These are phyloP conservation scores for Pentalonia nigronervosa DNA, from an alignment of 1,140 invertebrate genomes.

Conservation along the genomic window DNA sequence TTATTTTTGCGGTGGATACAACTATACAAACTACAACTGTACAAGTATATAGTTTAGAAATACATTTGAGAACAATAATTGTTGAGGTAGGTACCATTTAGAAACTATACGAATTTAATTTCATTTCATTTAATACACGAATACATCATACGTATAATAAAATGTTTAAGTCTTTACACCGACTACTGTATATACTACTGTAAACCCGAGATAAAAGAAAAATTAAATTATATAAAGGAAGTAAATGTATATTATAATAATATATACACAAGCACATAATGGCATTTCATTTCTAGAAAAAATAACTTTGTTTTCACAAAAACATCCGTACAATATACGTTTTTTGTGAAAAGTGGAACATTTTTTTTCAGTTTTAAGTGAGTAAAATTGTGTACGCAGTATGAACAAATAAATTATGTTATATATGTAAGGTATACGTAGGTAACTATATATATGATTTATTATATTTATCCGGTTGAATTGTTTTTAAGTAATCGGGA, in stretches of 20 bases:
- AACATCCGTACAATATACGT: background rate
- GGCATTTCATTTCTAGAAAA: background rate
- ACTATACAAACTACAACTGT: background rate
- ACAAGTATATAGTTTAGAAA: background rate
- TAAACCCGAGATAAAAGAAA: background rate
- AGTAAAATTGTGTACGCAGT: background rate
- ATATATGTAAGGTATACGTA: background rate
- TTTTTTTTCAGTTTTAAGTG: background rate
- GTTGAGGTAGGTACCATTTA: background rate
- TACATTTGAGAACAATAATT: background rate
- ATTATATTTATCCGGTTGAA: background rate
- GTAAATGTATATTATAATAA: background rate
- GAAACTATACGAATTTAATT: background rate
- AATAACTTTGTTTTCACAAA: background rate
- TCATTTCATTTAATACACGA: background rate
- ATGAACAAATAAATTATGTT: background rate
- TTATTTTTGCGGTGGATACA: background rate
- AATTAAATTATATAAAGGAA: background rate
- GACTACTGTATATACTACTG: background rate
- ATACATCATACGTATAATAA: background rate
- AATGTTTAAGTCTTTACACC: background rate
- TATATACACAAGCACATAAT: background rate
- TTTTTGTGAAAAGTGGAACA: background rate
- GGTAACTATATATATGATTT: background rate
- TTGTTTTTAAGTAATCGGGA: background rate